Percentiles rank a stretch among this genome's conserved stretches.
Conservation (phyloP, 23 tunicate genomes). For the Trididemnum miniatum region DNA sequence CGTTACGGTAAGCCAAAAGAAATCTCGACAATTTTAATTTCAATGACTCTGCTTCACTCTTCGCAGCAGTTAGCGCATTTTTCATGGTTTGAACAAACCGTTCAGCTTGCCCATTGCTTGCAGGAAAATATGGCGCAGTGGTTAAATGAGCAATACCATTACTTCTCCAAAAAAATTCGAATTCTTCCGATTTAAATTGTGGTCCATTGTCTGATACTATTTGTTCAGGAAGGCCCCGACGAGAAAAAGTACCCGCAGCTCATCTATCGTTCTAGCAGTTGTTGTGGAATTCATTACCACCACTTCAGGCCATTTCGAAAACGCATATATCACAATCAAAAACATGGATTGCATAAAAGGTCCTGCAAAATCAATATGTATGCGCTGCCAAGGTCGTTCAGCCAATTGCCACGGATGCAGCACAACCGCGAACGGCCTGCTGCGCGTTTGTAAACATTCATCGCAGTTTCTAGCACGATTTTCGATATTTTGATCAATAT, state of each 20-base stretch:
- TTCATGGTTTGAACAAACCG: too few relatives aligned
- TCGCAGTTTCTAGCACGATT: not conserved
- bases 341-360: not conserved
- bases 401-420: not conserved
- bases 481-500: not conserved
- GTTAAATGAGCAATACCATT: too few relatives aligned
- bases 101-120: too few relatives aligned
- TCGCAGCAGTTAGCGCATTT: too few relatives aligned
- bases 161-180: too few relatives aligned
- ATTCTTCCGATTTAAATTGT: too few relatives aligned
- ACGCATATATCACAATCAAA: not conserved
- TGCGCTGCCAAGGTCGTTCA: not conserved
- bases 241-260: not conserved
- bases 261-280: not conserved
- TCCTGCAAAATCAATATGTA: not conserved
- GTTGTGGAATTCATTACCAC: not conserved
- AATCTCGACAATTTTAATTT: too few relatives aligned
- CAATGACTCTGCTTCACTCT: too few relatives aligned
- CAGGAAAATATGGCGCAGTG: too few relatives aligned
- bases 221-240: not conserved
- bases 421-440: not conserved
- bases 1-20: too few relatives aligned
- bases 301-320: not conserved
- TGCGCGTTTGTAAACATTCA: not conserved
- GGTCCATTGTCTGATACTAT: not conserved